These are phyloP conservation scores for Vultur gryphus DNA, from an alignment of 2,797 vertebrate genomes.

Conservation along the genomic window DNA sequence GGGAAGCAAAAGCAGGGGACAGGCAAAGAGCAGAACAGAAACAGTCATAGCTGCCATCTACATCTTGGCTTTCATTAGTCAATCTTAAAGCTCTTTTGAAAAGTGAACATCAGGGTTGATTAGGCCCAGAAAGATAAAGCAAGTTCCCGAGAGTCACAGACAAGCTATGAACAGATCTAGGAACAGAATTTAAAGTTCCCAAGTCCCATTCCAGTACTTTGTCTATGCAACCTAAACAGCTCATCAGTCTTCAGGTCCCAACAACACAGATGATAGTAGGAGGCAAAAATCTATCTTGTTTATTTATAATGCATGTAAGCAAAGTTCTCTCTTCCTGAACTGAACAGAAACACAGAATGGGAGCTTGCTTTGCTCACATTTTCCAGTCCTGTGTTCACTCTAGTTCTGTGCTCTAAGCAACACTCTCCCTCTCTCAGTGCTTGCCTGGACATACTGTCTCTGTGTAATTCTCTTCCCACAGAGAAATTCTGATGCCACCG, in stretches of 20 bases:
- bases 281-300: background rate
- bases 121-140: background rate
- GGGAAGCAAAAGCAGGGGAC: background rate
- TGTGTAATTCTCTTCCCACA: background rate
- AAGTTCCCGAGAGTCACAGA: background rate
- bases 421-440: background rate
- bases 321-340: background rate
- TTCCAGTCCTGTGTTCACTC: background rate
- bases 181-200: background rate
- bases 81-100: background rate
- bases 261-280: background rate
- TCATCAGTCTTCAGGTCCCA: background rate
- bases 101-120: background rate
- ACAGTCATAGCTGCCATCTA: background rate
- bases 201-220: background rate
- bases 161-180: background rate
- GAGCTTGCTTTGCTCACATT: background rate
- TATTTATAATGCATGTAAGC: background rate
- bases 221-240: background rate
- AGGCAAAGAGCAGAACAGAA: background rate
- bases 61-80: background rate
- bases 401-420: background rate
- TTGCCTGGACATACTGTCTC: background rate
- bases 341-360: background rate
- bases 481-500: background rate